phyloP scores from a whole-genome alignment of 2,888 invertebrate species.

The Platynereis dumerilii region DNA sequence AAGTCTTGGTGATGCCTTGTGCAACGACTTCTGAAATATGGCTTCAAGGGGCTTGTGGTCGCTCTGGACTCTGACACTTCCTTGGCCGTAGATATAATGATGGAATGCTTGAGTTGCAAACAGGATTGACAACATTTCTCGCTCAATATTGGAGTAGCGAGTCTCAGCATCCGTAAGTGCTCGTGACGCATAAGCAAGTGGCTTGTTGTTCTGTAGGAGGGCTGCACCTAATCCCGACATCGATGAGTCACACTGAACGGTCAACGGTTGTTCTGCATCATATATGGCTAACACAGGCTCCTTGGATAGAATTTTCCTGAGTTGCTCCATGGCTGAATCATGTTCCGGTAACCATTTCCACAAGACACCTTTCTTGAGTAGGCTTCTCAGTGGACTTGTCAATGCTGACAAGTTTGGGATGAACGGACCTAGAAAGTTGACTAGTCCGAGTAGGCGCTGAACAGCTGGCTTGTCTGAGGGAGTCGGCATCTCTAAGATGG shows the following conservation, averaged over 20 bases:
- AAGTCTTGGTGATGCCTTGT: conserved; percentile 2
- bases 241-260: conserved; percentile 25
- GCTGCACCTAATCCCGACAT: conserved; percentile 20
- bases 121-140: conserved; percentile 23
- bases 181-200: conserved; percentile 22
- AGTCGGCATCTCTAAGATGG: conserved; percentile 37
- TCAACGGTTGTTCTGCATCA: conserved; percentile 16
- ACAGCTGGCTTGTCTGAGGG: conserved; percentile 38
- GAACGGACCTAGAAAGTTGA: conserved; percentile 33
- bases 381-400: conserved; percentile 23
- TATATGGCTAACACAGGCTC: conserved; percentile 25
- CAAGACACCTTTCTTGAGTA: conserved; percentile 25
- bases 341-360: conserved; percentile 31
- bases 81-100: conserved; percentile 23
- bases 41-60: conserved; percentile 3
- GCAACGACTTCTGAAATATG: not conserved
- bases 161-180: conserved; percentile 20
- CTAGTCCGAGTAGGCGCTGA: conserved; percentile 30
- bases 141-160: conserved; percentile 28
- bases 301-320: conserved; percentile 8
- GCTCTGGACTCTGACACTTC: not conserved
- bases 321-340: conserved; percentile 28
- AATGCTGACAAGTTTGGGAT: conserved; percentile 27
- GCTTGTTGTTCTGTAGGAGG: conserved; percentile 20
- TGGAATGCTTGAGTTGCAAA: conserved; percentile 25